A percentile compares a stretch with the other conserved stretches of the same genome.
phyloP scores from a whole-genome alignment of 2,113 vertebrate genomes.

The Ailurus styani region DNA sequence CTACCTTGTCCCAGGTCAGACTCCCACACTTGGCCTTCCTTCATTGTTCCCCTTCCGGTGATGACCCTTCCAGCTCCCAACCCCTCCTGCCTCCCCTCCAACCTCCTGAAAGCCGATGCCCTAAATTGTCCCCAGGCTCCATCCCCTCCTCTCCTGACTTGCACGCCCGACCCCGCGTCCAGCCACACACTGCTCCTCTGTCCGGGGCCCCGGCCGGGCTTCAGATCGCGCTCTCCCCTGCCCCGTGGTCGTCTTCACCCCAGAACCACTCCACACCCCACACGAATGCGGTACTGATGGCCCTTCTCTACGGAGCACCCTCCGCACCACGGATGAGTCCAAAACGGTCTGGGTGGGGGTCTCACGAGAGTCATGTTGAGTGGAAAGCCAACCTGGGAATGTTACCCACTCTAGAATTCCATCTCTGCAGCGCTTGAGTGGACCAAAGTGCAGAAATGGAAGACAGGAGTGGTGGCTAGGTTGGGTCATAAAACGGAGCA shows the following conservation, averaged over 20 bases:
- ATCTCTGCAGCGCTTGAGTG: too few relatives aligned
- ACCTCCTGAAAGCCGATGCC: background rate
- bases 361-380: background rate
- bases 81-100: too few relatives aligned
- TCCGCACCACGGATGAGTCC: too few relatives aligned
- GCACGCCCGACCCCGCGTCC: accelerated
- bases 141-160: background rate
- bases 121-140: background rate
- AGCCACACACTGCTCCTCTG: background rate
- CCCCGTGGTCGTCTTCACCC: background rate
- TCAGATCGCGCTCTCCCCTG: background rate
- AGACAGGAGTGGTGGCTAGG: accelerated
- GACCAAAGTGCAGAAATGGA: background rate
- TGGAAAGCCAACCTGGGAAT: background rate
- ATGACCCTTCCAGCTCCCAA: background rate
- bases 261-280: background rate
- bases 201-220: background rate
- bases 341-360: background rate
- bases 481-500: background rate
- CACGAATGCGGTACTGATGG: accelerated
- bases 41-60: background rate
- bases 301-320: too few relatives aligned
- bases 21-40: background rate
- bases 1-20: background rate
- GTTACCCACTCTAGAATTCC: background rate